phyloP scores from a whole-genome alignment of 2,113 vertebrate species.

The Cathartes aura region DNA sequence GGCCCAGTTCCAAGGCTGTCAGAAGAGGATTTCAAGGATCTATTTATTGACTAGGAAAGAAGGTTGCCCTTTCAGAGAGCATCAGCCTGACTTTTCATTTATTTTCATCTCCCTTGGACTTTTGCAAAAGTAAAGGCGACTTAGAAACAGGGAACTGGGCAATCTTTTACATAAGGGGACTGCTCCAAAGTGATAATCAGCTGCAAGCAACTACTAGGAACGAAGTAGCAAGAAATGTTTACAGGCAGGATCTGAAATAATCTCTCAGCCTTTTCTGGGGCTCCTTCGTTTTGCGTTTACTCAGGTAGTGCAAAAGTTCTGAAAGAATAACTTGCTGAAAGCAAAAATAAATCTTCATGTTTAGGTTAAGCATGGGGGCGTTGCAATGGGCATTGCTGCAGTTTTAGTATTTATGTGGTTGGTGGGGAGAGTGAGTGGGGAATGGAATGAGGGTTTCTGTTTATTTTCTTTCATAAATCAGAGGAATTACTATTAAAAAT shows the following conservation, averaged over 20 bases:
- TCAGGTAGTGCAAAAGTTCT: neutral
- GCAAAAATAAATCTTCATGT: neutral
- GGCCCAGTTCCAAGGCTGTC: neutral
- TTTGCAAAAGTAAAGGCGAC: neutral
- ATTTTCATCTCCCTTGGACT: constrained; percentile 9
- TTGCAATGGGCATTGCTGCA: neutral
- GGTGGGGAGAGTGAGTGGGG: neutral
- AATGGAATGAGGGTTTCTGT: neutral
- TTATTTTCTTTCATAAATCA: neutral
- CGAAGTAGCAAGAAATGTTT: neutral
- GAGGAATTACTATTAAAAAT: neutral
- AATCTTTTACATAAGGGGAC: neutral
- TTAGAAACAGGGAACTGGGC: neutral
- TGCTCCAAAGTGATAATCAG: neutral
- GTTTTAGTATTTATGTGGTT: neutral
- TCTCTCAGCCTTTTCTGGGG: neutral
- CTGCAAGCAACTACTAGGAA: neutral
- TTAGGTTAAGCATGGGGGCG: neutral
- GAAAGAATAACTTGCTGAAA: neutral
- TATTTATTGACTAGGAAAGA: constrained; percentile 44
- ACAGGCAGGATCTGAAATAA: neutral
- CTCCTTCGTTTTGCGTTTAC: neutral
- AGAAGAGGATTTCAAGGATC: constrained; percentile 19
- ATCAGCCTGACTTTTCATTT: neutral
- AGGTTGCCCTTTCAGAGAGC: constrained; percentile 4